Evolutionary conservation across 2,797 vertebrate species (phyloP).

Genomic region (Emydoidea blandingii): DNA sequence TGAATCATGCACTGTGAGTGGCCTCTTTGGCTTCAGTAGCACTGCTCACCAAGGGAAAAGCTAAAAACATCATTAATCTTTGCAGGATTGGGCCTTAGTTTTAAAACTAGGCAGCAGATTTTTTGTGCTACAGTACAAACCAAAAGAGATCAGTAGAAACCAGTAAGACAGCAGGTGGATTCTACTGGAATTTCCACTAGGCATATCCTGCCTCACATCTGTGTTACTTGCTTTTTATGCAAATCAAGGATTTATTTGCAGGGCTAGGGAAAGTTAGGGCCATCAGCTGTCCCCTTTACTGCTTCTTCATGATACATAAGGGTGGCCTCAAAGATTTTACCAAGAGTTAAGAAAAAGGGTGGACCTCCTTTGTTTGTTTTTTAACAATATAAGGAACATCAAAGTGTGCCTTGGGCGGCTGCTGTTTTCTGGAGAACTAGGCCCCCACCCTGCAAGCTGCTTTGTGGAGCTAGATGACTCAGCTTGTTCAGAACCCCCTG

Average conservation of each 20-base stretch:
- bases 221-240: constrained; percentile 23
- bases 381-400: neutral
- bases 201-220: neutral
- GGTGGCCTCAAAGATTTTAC: neutral
- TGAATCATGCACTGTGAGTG: neutral
- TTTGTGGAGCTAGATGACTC: neutral
- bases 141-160: neutral
- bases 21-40: neutral
- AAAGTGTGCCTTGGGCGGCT: neutral
- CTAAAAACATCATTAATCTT: neutral
- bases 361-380: neutral
- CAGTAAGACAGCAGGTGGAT: constrained; percentile 29
- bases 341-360: neutral
- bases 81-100: fast-evolving
- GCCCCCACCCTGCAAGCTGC: fast-evolving
- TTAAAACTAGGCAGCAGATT: constrained; percentile 23
- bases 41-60: neutral
- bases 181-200: constrained; percentile 25
- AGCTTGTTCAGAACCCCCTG: neutral
- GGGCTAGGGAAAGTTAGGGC: constrained; percentile 61
- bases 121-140: neutral
- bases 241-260: constrained; percentile 37
- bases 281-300: constrained; percentile 8
- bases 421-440: neutral
- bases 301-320: neutral